These are phyloP conservation scores for Diaperis boleti DNA, from an alignment of 2,888 invertebrate species.

Conservation along the genomic window DNA sequence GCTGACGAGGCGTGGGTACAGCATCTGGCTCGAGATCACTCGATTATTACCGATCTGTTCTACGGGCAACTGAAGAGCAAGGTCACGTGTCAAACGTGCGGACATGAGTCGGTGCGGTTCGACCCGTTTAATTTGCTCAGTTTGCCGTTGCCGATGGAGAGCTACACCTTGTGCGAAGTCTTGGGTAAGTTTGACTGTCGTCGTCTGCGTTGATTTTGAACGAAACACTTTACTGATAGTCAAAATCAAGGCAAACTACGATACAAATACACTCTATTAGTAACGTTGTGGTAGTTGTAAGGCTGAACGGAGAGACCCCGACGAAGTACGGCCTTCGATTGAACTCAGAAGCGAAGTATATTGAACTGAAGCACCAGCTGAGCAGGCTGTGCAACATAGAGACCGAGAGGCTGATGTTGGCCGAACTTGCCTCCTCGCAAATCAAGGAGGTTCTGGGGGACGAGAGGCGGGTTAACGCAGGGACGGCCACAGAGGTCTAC, in stretches of 20 bases:
- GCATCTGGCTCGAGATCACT: constrained; percentile 84
- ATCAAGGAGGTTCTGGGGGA: constrained; percentile 73
- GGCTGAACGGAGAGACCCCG: constrained; percentile 86
- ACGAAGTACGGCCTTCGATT: constrained; percentile 87
- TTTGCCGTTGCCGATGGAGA: constrained; percentile 91
- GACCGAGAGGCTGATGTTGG: constrained; percentile 75
- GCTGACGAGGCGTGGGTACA: constrained; percentile 87
- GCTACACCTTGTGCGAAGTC: constrained; percentile 81
- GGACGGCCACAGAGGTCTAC: constrained; percentile 71
- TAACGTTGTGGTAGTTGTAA: constrained; percentile 73
- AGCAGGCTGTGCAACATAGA: constrained; percentile 73
- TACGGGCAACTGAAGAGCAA: constrained; percentile 93
- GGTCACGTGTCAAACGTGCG: constrained; percentile 85
- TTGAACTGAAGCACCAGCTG: constrained; percentile 80
- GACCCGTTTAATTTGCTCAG: constrained; percentile 92
- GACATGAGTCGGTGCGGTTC: constrained; percentile 86
- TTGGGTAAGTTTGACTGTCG: constrained; percentile 64
- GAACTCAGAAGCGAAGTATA: constrained; percentile 84
- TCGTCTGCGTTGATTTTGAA: too few relatives aligned
- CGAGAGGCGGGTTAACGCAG: constrained; percentile 68
- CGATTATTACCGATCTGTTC: constrained; percentile 90
- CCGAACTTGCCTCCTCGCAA: constrained; percentile 78
- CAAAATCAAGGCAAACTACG: too few relatives aligned
- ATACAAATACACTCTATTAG: too few relatives aligned
- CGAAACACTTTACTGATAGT: too few relatives aligned